Base-by-base conservation (phyloP, 2,113 vertebrate species). In the Synodontis membranacea region DNA sequence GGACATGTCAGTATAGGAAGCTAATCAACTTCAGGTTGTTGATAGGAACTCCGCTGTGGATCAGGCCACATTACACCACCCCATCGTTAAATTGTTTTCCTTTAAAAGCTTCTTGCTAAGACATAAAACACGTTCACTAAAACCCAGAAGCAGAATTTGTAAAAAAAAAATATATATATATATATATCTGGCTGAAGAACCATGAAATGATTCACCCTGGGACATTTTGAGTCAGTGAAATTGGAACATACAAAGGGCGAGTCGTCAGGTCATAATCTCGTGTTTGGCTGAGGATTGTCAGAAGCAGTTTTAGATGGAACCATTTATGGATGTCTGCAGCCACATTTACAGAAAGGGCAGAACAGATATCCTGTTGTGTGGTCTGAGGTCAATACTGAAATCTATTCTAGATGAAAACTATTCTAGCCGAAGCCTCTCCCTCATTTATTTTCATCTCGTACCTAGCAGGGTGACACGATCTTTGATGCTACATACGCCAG, bases 281-380 rank as follows among this genome's bases (percentile, higher is more conserved):
- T 42, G 68, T 72, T 72, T 72, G 68, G 68, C 39, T 72, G 37
- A 25, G 68, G 25, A 72, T 42, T 72, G 68, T 72, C 68, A 25
- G 19, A 72, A 42, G 19, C 37, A 72, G 42, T 72, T 72, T 72
- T 72, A 72, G 68, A 72, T 42, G 68, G 37, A 42, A 25, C 37
- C 8, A 42, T 72, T 25, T 72, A 72, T 23, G 37, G 68, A 72
- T 42, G 68, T 42, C 68, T 72, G 37, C 68, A 42, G 5, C 37
- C 21, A 72, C 37, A 72, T 72, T 70, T 72, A 72, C 9, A 72
- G 68, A 39, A 72, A 72, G 68, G 68, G 68, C 68, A 72, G 21
- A 72, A 23, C 68, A 72, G 19, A 72, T 72, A 39, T 42, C 68
- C 68, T 72, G 68, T 72, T 42, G 37, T 42, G 39, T 72, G 25